phyloP scores from a whole-genome alignment of 2,797 vertebrate genomes.

The Trematomus bernacchii region DNA sequence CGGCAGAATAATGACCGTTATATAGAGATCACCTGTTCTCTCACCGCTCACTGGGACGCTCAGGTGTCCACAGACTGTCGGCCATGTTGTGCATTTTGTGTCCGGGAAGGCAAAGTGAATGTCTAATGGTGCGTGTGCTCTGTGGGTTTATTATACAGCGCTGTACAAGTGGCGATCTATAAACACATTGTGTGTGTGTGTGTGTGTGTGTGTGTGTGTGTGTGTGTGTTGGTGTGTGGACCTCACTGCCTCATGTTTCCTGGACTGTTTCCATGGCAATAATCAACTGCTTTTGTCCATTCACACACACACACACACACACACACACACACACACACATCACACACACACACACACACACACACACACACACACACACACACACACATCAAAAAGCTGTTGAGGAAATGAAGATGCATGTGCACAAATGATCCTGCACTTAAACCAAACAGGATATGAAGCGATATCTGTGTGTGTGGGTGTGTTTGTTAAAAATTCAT shows the following conservation, averaged over 20 bases:
- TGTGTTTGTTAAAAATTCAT: slow-evolving; percentile 25
- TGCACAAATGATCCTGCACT: slow-evolving; percentile 51
- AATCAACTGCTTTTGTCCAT: slow-evolving; percentile 30
- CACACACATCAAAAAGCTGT: slow-evolving; percentile 23
- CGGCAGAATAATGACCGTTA: neutral
- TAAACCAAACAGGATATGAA: slow-evolving; percentile 38
- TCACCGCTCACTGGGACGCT: neutral
- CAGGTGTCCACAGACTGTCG: neutral
- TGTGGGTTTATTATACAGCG: neutral
- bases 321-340: slow-evolving; percentile 4
- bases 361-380: slow-evolving; percentile 12
- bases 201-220: no score
- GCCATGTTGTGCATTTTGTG: neutral
- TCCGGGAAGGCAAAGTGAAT: neutral
- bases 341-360: slow-evolving; percentile 14
- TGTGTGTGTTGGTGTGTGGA: no score
- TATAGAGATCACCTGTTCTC: neutral
- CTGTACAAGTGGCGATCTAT: neutral
- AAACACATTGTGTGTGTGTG: neutral
- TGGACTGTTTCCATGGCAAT: slow-evolving; percentile 64
- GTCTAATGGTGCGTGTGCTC: neutral
- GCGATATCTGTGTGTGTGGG: slow-evolving; percentile 17
- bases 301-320: slow-evolving; percentile 18
- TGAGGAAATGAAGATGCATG: slow-evolving; percentile 40
- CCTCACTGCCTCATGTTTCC: slow-evolving; percentile 15